Evolutionary conservation across 2,797 vertebrate genomes (phyloP), one percentile per base, ranked within the genome.

Genomic region (Sebastes matsubarae): DNA sequence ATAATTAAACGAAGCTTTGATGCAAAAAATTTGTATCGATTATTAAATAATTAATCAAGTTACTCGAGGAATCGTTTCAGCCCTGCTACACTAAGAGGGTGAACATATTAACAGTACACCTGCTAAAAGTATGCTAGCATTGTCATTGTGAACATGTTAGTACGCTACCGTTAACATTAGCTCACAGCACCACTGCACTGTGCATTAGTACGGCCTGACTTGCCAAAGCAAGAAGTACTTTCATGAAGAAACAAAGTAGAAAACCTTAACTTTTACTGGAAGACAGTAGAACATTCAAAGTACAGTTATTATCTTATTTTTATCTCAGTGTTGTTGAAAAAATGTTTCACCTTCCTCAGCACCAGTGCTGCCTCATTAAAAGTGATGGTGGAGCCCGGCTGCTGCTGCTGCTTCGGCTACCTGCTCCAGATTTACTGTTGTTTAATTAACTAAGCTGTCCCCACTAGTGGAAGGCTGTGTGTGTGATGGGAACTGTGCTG

Each of bases 401-500:
- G 46, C 42, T 46, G 36, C 63, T 36, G 67, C 38, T 8, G 64
- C 64, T 24, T 24, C 29, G 58, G 25, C 54, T 25, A 14, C 61
- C 52, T 75, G 27, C 13, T 20, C 52, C 68, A 67, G 6, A 83
- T 89, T 50, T 69, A 79, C 27, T 73, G 72, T 86, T 68, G 46
- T 68, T 72, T 79, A 75, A 83, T 78, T 69, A 82, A 79, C 68
- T 72, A 59, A 73, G 61, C 24, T 27, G 36, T 13, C 38, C 36
- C 34, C 59, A 27, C 46, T 30, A 22, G 74, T 16, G 18, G 59
- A 75, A 13, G 38, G 58, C n/a, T 6, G 10, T 72, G 46, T 50
- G 57, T 22, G 10, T 58, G 36, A 70, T 34, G 38, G 32, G 36
- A 10, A 22, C 24, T 55, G 42, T 18, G 54, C 12, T 10, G n/a